Evolutionary conservation across 2,797 vertebrate species (phyloP).

Genomic region (Trichosurus vulpecula): DNA sequence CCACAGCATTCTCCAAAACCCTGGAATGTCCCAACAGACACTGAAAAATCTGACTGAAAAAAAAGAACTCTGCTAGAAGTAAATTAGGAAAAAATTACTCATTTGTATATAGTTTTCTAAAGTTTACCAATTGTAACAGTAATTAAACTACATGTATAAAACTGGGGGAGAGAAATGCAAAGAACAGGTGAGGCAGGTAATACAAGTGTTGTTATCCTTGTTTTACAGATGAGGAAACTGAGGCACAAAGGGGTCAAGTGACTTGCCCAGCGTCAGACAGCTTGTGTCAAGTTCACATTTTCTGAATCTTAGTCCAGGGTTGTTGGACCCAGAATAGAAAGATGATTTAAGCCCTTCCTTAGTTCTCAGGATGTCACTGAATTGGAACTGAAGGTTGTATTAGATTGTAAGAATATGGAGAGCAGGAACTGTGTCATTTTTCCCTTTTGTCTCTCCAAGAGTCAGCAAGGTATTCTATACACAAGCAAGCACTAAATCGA

Average conservation of each 20-base stretch:
- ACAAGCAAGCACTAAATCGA: background rate
- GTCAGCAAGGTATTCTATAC: too few relatives aligned
- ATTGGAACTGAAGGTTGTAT: background rate
- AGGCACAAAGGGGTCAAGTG: background rate
- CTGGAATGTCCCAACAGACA: background rate
- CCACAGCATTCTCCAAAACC: background rate
- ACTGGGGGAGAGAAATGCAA: background rate
- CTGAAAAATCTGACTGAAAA: background rate
- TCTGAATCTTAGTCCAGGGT: background rate
- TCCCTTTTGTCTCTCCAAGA: background rate
- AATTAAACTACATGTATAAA: background rate
- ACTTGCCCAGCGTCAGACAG: background rate
- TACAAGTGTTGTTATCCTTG: background rate
- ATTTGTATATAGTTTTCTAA: background rate
- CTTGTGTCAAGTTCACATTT: background rate
- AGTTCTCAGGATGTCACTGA: background rate
- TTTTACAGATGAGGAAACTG: background rate
- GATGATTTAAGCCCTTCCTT: background rate
- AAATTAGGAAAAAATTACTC: background rate
- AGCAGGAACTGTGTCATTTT: background rate
- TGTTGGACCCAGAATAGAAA: background rate
- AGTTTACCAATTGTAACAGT: background rate
- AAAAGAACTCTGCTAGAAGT: background rate
- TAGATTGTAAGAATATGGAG: background rate
- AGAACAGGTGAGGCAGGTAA: background rate